Percentiles rank a stretch among this genome's conserved stretches.
Conservation (phyloP, 1,140 invertebrate species). For the Macrostomum lignano region DNA sequence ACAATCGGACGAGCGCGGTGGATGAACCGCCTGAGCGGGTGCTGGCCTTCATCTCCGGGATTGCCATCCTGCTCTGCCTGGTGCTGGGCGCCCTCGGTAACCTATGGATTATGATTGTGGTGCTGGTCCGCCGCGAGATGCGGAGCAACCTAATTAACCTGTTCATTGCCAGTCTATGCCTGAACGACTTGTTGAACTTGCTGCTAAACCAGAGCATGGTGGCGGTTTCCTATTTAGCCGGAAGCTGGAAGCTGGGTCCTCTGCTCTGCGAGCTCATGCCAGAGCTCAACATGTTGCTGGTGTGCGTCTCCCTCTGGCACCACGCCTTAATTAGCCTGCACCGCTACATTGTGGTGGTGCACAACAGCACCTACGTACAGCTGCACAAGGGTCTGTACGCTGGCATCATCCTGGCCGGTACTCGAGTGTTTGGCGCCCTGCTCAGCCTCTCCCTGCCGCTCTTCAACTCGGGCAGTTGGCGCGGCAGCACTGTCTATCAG, state of each 20-base stretch:
- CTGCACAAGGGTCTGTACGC: too few species aligned
- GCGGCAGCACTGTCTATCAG: too few species aligned
- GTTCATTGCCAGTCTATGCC: slow-evolving; percentile 22
- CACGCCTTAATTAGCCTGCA: slow-evolving; percentile 24
- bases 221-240: slow-evolving; percentile 18
- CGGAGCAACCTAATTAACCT: slow-evolving; percentile 18
- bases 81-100: slow-evolving; percentile 8
- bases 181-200: slow-evolving; percentile 25
- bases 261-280: slow-evolving; percentile 17
- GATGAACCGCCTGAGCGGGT: too few species aligned
- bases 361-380: too few species aligned
- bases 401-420: too few species aligned
- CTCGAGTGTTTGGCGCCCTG: too few species aligned
- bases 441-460: too few species aligned
- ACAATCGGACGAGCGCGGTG: too few species aligned
- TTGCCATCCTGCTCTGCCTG: slow-evolving; percentile 4
- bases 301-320: slow-evolving; percentile 23
- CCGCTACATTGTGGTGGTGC: slow-evolving; percentile 22
- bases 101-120: slow-evolving; percentile 8
- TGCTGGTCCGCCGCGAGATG: slow-evolving; percentile 10
- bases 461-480: too few species aligned
- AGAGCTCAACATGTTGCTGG: slow-evolving; percentile 18
- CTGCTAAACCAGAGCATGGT: slow-evolving; percentile 22
- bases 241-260: slow-evolving; percentile 14
- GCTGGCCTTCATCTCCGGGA: slow-evolving; percentile 3